Percentiles rank a stretch among this genome's conserved stretches.
phyloP scores from a whole-genome alignment of 2,113 vertebrate species.

The Gnathonemus echidnorhynchus region DNA sequence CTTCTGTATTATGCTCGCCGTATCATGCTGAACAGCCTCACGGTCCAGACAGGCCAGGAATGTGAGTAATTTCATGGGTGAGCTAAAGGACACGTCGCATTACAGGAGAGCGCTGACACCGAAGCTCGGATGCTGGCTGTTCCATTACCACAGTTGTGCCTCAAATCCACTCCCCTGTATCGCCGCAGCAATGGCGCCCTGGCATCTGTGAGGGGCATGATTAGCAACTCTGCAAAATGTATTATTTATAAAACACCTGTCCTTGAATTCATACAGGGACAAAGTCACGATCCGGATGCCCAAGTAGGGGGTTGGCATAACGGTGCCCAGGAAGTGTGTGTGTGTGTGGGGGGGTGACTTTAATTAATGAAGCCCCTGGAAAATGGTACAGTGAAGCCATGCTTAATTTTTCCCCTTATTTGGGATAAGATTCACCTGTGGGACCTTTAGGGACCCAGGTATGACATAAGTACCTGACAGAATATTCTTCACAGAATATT shows the following conservation, averaged over 20 bases:
- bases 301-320: not conserved
- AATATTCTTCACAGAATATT: not conserved
- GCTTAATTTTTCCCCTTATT: not conserved
- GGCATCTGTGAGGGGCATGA: not conserved
- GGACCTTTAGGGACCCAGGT: not conserved
- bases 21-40: not conserved
- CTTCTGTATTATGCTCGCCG: not conserved
- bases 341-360: not conserved
- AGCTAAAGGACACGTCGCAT: not conserved
- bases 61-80: not conserved
- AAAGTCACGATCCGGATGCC: not conserved
- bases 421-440: not conserved
- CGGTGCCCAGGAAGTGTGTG: not conserved
- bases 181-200: not conserved
- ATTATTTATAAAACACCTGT: constrained; percentile 14
- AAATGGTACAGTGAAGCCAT: not conserved
- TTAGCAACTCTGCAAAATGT: not conserved
- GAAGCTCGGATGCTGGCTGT: not conserved
- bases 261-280: not conserved
- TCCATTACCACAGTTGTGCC: not conserved
- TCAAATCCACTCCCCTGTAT: not conserved
- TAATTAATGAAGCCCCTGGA: not conserved
- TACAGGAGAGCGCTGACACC: not conserved
- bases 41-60: not conserved
- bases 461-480: not conserved